These are phyloP conservation scores for Alligator sinensis DNA, from an alignment of 2,113 vertebrate species.

Conservation along the genomic window DNA sequence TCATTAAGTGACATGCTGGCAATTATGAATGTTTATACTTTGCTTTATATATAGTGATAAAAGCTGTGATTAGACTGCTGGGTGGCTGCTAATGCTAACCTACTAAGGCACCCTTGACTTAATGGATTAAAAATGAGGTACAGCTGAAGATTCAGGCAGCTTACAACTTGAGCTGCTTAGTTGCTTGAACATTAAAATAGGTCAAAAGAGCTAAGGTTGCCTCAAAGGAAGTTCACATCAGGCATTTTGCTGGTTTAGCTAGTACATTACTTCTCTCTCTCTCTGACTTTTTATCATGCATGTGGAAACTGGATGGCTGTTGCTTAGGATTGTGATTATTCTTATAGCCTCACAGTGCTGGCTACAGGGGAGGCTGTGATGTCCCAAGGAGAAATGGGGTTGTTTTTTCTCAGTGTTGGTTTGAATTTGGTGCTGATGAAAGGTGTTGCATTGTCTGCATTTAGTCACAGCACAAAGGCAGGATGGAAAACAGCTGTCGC, in stretches of 20 bases:
- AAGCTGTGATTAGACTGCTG: background rate
- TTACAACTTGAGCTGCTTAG: background rate
- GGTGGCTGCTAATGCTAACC: background rate
- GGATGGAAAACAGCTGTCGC: background rate
- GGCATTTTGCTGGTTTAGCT: background rate
- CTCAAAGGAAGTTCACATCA: background rate
- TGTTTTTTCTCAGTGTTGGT: background rate
- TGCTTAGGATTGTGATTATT: background rate
- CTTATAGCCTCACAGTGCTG: accelerated
- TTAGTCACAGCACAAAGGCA: background rate
- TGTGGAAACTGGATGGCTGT: background rate
- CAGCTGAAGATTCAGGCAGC: background rate
- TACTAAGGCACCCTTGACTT: background rate
- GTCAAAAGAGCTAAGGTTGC: background rate
- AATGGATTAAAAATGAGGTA: background rate
- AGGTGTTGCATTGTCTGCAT: background rate
- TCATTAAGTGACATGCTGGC: background rate
- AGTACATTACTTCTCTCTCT: background rate
- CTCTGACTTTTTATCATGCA: background rate
- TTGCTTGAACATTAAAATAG: background rate
- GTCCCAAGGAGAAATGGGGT: background rate
- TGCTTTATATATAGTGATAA: background rate
- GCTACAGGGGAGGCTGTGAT: background rate
- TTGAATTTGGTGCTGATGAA: background rate
- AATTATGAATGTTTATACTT: background rate